Percentiles rank a stretch among this genome's conserved stretches.
Conservation (phyloP, 2,888 invertebrate genomes). For the Ctenicera cuprea region DNA sequence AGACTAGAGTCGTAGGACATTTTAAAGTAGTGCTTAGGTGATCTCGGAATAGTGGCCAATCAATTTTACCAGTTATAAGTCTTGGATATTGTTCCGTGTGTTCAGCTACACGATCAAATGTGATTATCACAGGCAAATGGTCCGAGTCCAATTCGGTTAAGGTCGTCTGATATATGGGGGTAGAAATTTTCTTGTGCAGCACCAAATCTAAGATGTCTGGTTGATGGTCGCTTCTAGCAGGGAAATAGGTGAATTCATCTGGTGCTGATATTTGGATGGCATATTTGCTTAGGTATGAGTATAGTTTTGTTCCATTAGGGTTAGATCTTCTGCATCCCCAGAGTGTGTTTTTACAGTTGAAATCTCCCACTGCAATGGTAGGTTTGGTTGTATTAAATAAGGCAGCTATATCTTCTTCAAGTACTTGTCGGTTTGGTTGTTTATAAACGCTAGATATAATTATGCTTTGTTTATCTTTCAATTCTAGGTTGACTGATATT, state of each 20-base stretch:
- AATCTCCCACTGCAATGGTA: constrained; percentile 11
- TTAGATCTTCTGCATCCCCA: constrained; percentile 8
- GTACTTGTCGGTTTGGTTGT: constrained; percentile 3
- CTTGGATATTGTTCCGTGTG: no score
- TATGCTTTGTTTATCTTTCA: constrained; percentile 11
- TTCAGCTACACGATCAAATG: background rate
- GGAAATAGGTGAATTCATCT: no score
- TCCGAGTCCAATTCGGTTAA: constrained; percentile 19
- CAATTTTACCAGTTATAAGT: no score
- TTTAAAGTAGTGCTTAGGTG: background rate
- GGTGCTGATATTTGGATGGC: background rate
- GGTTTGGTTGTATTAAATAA: constrained; percentile 11
- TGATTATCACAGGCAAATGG: constrained; percentile 10
- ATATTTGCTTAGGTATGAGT: background rate
- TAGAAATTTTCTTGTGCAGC: background rate
- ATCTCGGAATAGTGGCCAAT: background rate
- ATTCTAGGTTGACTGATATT: constrained; percentile 1
- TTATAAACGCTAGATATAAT: constrained; percentile 9
- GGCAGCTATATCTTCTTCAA: constrained; percentile 14
- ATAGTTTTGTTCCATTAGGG: constrained; percentile 10
- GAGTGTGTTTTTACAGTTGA: constrained; percentile 18
- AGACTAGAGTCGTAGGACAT: no score
- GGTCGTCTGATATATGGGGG: constrained; percentile 14
- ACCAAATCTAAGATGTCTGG: background rate
- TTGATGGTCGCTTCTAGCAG: no score